Conservation (phyloP, 92 coral and sea anemone species). For the Umimayanthus chanpuru region DNA sequence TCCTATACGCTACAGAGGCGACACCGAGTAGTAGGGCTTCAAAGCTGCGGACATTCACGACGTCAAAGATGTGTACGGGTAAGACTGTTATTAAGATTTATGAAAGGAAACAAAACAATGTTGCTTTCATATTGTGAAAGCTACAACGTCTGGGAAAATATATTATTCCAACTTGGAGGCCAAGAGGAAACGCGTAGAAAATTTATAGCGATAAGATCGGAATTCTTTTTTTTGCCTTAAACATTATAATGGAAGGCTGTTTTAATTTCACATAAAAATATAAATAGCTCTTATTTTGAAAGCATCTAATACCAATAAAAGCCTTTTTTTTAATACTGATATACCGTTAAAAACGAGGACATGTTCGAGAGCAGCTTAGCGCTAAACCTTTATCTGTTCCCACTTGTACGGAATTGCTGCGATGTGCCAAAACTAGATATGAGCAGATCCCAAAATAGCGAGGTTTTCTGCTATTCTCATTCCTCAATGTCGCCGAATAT, state of each 20-base stretch:
- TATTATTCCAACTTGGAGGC: neutral
- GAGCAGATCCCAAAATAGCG: constrained; percentile 6
- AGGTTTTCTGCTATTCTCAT: neutral
- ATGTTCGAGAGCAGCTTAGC: neutral
- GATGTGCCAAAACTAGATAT: neutral
- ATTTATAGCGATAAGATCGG: constrained; percentile 17
- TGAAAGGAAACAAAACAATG: constrained; percentile 14
- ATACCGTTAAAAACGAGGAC: neutral
- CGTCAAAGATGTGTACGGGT: neutral
- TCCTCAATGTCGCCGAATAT: neutral
- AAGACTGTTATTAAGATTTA: constrained; percentile 1
- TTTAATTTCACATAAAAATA: neutral
- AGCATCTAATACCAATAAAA: neutral
- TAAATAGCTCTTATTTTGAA: neutral
- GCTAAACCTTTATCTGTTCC: neutral
- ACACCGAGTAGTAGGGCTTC: neutral
- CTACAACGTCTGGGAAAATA: constrained; percentile 28
- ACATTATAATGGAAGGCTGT: neutral
- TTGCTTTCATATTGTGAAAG: constrained; percentile 21
- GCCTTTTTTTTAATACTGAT: neutral
- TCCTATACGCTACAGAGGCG: neutral
- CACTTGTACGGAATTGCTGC: neutral
- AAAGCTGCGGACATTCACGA: neutral
- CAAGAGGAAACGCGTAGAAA: neutral
- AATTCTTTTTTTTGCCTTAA: neutral